Evolutionary conservation across 1,140 invertebrate species (phyloP), one percentile per base, ranked within the genome.

Genomic region (Chlorops oryzae): DNA sequence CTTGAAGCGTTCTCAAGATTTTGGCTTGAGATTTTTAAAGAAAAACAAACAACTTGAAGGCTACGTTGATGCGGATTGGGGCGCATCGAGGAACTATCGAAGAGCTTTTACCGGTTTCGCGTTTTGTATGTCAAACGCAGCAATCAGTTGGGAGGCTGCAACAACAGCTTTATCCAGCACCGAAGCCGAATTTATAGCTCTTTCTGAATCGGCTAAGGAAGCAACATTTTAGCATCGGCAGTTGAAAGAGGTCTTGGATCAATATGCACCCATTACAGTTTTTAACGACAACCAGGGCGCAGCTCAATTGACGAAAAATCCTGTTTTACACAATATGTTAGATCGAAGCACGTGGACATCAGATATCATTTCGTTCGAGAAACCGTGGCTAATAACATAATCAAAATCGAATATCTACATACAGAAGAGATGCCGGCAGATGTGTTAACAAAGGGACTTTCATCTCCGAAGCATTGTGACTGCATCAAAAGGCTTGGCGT

Each of bases 141-240:
- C 17, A 25, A 22, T 20, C 24, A 7, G 21, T 43, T 22, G 41
- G 72, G 44, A 21, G 12, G 62, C 59, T 22, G 59, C 62, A 51
- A 62, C 52, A 17, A 56, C 74, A 20, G 59, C 41, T 20, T 22
- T 23, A 21, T 43, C 41, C 10, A 45, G 43, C 20, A 27, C 43
- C 13, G 43, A 45, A 45, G 23, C 43, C 20, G 43, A 45, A 45
- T 45, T 27, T 24, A 28, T 45, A 17, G 43, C 43, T 10, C 21
- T 45, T 45, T 23, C 12, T 21, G 25, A 28, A 15, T 12, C 12
- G 24, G 5, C 43, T 5, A 2, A 5, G 13, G 32, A 15, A 3
- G 56, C 64, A 3, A 54, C 70, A 9, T 70, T 61, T 61, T 45
- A 70, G 18, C 57, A 48, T 35, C 47, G 52, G 24, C 53, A 70